Conservation (phyloP, 2,113 vertebrate genomes). For the Astatotilapia flaviijosephi region DNA sequence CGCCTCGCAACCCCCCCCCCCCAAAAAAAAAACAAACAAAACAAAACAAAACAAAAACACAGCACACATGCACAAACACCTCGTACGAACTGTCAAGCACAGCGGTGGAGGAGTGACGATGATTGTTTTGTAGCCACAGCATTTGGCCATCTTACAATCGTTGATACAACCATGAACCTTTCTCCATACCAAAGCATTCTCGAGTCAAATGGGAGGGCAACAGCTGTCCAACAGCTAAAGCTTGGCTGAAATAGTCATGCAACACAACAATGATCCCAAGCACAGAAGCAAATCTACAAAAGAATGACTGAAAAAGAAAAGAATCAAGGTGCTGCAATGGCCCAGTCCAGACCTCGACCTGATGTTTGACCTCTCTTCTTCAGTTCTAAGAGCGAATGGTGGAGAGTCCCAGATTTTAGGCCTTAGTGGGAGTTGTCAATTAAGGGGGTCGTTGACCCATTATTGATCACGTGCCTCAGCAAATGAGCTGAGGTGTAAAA, state of each 20-base stretch:
- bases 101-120: not conserved
- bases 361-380: not conserved
- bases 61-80: not conserved
- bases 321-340: not conserved
- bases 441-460: not conserved
- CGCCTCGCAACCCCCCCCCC: too few relatives aligned
- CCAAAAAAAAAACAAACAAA: too few relatives aligned
- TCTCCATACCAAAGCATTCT: not conserved
- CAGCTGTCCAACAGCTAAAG: not conserved
- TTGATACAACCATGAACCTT: not conserved
- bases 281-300: not conserved
- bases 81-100: fast-evolving
- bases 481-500: not conserved
- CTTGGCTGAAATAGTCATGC: not conserved
- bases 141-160: not conserved
- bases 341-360: not conserved
- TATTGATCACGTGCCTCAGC: not conserved
- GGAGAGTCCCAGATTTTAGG: not conserved
- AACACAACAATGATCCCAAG: not conserved
- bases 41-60: not conserved
- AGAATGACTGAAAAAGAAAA: not conserved
- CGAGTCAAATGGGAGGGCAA: not conserved
- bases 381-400: not conserved
- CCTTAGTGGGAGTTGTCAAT: not conserved
- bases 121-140: not conserved